Conservation (phyloP, 2,888 invertebrate genomes). For the Meghimatium bilineatum region DNA sequence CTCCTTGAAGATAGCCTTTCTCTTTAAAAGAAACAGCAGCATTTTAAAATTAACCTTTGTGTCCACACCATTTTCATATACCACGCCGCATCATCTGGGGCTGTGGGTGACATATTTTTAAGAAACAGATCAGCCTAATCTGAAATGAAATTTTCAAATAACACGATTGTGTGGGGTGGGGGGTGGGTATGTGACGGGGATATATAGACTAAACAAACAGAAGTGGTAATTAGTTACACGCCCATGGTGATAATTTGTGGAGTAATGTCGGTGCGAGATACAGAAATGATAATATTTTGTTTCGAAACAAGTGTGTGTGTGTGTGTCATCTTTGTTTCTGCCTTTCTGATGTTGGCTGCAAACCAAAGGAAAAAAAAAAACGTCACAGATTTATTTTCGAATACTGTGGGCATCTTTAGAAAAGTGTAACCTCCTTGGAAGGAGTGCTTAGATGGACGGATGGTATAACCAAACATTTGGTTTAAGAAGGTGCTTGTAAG, state of each 20-base stretch:
- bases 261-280: not conserved
- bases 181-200: not conserved
- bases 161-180: no score
- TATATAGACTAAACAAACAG: conserved; percentile 9
- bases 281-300: not conserved
- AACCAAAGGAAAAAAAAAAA: not conserved
- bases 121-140: not conserved
- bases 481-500: no score
- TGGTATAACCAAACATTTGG: no score
- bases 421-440: not conserved
- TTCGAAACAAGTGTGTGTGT: not conserved
- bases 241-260: not conserved
- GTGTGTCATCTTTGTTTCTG: not conserved
- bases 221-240: not conserved
- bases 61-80: no score
- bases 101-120: no score
- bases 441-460: not conserved
- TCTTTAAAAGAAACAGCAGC: no score
- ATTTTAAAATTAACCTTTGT: no score
- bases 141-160: not conserved
- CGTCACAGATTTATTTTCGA: not conserved
- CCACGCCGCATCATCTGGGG: no score
- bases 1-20: no score
- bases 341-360: not conserved
- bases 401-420: not conserved